Evolutionary conservation across 1,140 invertebrate genomes (phyloP).

Genomic region (Augochlora pura): DNA sequence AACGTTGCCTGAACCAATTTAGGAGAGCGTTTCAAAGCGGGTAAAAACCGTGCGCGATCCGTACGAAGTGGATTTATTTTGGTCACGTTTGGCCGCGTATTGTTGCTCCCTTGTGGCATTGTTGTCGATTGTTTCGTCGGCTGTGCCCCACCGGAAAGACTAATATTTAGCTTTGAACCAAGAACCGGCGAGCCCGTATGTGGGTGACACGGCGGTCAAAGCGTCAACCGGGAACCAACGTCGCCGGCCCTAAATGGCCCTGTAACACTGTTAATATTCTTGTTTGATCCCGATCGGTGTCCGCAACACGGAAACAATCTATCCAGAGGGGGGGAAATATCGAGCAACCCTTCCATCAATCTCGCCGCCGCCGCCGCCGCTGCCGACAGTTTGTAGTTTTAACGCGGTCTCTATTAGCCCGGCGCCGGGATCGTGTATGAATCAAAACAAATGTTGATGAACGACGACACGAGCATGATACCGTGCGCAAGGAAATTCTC

Average conservation of each 20-base stretch:
- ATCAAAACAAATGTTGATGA: slow-evolving; percentile 28
- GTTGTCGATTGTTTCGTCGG: too few relatives aligned
- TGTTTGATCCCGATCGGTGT: neutral
- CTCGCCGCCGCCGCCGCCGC: neutral
- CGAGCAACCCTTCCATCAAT: neutral
- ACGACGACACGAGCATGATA: neutral
- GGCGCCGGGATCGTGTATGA: neutral
- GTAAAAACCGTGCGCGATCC: too few relatives aligned
- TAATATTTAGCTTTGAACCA: too few relatives aligned
- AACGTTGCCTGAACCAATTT: too few relatives aligned
- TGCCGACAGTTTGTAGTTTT: neutral
- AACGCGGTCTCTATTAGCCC: neutral
- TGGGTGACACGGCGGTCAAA: too few relatives aligned
- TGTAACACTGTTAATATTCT: neutral
- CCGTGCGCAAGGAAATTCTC: neutral
- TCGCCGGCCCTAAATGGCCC: neutral
- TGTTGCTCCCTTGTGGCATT: too few relatives aligned
- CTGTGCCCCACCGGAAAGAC: too few relatives aligned
- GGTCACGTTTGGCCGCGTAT: too few relatives aligned
- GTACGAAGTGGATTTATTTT: too few relatives aligned
- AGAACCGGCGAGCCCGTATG: too few relatives aligned
- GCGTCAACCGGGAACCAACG: neutral
- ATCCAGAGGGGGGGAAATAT: neutral
- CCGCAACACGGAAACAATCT: neutral
- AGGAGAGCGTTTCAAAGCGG: too few relatives aligned